A percentile compares a stretch with the other conserved stretches of the same genome.
Evolutionary conservation across 30 jellyfish, hydroid and myxozoan genomes (phyloP).

Genomic region (Turritopsis rubra): DNA sequence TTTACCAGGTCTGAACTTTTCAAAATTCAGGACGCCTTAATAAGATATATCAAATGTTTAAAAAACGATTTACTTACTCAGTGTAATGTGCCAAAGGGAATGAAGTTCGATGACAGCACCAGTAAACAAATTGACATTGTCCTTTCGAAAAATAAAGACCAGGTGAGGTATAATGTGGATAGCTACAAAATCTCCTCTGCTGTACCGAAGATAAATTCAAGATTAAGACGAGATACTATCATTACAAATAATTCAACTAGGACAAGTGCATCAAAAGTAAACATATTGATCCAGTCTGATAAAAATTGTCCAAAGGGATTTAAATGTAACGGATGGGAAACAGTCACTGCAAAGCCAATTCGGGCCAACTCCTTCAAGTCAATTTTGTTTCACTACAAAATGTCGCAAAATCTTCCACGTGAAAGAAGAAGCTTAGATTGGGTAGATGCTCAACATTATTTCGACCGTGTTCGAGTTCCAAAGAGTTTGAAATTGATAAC

Average conservation of each 20-base stretch:
- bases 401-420: background rate
- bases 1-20: background rate
- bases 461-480: background rate
- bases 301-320: background rate
- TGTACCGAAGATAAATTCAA: background rate
- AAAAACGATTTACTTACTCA: background rate
- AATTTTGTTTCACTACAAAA: background rate
- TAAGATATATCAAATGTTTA: background rate
- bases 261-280: background rate
- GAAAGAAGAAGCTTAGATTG: background rate
- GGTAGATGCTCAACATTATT: background rate
- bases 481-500: background rate
- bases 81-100: background rate
- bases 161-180: background rate
- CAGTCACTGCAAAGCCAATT: background rate
- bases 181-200: background rate
- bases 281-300: background rate
- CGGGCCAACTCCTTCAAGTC: background rate
- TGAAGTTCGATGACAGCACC: background rate
- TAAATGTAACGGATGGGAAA: background rate
- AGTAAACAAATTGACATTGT: background rate
- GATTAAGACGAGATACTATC: background rate
- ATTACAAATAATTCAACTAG: background rate
- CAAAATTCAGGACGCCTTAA: background rate
- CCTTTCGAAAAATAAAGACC: background rate